Percentiles rank a stretch among this genome's conserved stretches.
These are phyloP conservation scores for Tribolium castaneum DNA, from an alignment of 1,140 invertebrate species.

Conservation along the genomic window DNA sequence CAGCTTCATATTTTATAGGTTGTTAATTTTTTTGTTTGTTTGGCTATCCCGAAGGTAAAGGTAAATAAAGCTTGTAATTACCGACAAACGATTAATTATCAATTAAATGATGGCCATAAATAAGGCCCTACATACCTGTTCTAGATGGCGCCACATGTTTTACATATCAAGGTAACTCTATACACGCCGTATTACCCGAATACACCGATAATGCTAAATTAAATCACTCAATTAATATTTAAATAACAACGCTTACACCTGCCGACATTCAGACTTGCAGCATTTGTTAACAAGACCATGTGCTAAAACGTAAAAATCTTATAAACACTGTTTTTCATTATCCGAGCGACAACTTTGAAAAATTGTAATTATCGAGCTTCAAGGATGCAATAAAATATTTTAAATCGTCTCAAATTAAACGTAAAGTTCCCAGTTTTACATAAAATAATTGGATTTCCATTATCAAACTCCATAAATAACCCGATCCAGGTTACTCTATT, in stretches of 20 bases:
- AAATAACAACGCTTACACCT: constrained; percentile 19
- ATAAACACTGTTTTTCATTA: constrained; percentile 28
- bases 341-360: constrained; percentile 29
- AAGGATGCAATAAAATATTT: constrained; percentile 33
- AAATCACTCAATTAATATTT: constrained; percentile 34
- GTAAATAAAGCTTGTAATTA: constrained; percentile 56
- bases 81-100: constrained; percentile 54
- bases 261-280: neutral
- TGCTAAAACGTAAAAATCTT: constrained; percentile 16
- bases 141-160: constrained; percentile 47
- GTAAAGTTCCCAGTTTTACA: constrained; percentile 10
- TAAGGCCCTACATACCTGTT: constrained; percentile 47
- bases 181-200: constrained; percentile 32
- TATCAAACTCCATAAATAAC: constrained; percentile 12
- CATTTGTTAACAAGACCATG: constrained; percentile 21
- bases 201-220: constrained; percentile 35
- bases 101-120: constrained; percentile 53
- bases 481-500: neutral
- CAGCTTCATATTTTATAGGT: constrained; percentile 17
- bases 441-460: constrained; percentile 34
- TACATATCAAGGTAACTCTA: constrained; percentile 41
- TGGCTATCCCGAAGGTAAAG: constrained; percentile 44
- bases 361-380: constrained; percentile 21
- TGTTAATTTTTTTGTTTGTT: constrained; percentile 46
- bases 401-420: constrained; percentile 17